Evolutionary conservation across 2,888 invertebrate genomes (phyloP), one percentile per base, ranked within the genome.

Genomic region (Caenorhabditis zanzibari): DNA sequence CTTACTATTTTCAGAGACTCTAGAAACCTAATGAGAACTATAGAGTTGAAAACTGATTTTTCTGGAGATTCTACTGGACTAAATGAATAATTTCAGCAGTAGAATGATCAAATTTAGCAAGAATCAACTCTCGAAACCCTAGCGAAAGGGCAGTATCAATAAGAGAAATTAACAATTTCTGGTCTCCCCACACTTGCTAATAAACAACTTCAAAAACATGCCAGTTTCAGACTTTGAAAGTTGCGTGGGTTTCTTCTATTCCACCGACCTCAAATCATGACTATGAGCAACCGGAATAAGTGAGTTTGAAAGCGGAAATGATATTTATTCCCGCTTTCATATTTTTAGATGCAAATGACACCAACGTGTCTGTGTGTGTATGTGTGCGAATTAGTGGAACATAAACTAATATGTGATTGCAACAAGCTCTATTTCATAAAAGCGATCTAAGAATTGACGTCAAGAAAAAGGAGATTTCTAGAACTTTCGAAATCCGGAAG

Each of bases 341-440:
- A 41, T 56, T 56, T 38, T 38, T 56, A 56, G 63, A 59, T 63
- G 63, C 10, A 44, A 63, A 44, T 63, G 63, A 63, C 63, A 63
- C 22, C 19, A 63, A 26, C 7, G 32, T 32, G 35, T 41, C 41
- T 59, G 61, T 61, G 41, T 61, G 61, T 9, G 5, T 22, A 14
- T 54, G 24, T 61, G 63, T 63, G 63, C 44, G 47, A 63, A 63
- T 63, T 63, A 63, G 26, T 63, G 44, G 44, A 63, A 63, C 63
- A 63, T 63, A 63, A 63, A 63, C 63, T 44, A 63, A 63, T 44
- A 44, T 24, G 12, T 7, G 28, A 44, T 35, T 19, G 59, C 19
- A 59, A 59, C 63, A 63, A 63, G 47, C 44, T 44, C 28, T n/a
- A 28, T 38, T 38, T 41, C 19, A 26, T 41, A 61, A 41, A 61